A percentile compares a stretch with the other conserved stretches of the same genome.
These are phyloP conservation scores for Crocuta crocuta DNA, from an alignment of 2,113 vertebrate species.

Conservation along the genomic window DNA sequence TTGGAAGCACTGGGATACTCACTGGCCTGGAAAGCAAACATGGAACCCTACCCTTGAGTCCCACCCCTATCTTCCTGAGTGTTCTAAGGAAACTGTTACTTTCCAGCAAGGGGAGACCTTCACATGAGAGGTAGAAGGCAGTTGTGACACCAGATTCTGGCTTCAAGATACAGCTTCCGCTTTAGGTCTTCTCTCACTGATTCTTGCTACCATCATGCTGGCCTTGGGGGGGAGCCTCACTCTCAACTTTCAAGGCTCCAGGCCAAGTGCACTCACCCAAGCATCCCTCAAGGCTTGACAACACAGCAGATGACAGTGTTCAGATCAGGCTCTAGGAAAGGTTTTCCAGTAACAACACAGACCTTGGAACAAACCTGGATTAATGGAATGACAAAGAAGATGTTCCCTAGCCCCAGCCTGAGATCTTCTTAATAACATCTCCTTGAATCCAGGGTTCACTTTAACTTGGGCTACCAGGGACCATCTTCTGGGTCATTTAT, in stretches of 20 bases:
- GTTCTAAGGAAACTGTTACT: background rate
- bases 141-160: background rate
- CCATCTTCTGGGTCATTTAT: background rate
- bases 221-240: background rate
- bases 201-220: background rate
- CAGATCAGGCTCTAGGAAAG: background rate
- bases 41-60: background rate
- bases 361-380: background rate
- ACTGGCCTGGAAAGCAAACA: background rate
- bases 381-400: background rate
- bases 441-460: background rate
- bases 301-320: background rate
- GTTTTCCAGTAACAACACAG: background rate
- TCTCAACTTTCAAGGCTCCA: background rate
- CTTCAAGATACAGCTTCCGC: background rate
- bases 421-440: background rate
- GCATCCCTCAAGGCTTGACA: background rate
- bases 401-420: background rate
- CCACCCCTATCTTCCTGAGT: background rate
- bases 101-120: background rate
- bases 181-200: background rate
- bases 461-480: background rate
- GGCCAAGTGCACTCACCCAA: background rate
- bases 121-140: background rate
- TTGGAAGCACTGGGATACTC: background rate